phyloP scores from a whole-genome alignment of 2,888 invertebrate genomes.

The Mesoligia furuncula region DNA sequence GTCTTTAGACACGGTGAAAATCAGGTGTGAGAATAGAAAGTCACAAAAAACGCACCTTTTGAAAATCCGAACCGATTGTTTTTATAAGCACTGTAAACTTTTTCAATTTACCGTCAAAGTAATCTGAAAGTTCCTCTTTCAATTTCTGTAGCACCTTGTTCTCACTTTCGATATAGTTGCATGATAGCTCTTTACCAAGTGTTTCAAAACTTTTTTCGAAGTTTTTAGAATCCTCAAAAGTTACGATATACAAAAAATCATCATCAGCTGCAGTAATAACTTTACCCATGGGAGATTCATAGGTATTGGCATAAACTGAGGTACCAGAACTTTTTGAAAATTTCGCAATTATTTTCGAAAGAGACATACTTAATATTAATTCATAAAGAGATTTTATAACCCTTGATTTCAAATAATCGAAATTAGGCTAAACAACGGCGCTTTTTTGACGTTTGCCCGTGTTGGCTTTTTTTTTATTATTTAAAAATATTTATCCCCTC shows the following conservation, averaged over 20 bases:
- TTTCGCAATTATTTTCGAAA: slow-evolving; percentile 39
- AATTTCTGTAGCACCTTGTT: slow-evolving; percentile 75
- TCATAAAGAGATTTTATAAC: too few relatives aligned
- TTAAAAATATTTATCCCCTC: neutral
- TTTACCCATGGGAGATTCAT: slow-evolving; percentile 79
- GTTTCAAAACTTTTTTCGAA: slow-evolving; percentile 75
- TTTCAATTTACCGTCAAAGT: slow-evolving; percentile 79
- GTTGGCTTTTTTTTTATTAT: neutral
- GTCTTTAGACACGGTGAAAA: neutral
- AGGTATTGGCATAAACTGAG: slow-evolving; percentile 66
- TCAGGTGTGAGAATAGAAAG: neutral
- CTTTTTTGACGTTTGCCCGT: slow-evolving; percentile 1
- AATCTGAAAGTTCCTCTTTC: slow-evolving; percentile 74
- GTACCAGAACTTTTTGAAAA: slow-evolving; percentile 30
- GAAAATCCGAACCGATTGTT: slow-evolving; percentile 83
- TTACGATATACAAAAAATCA: slow-evolving; percentile 76
- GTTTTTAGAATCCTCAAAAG: slow-evolving; percentile 81
- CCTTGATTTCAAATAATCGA: too few relatives aligned
- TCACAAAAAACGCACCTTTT: slow-evolving; percentile 75
- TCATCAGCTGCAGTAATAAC: slow-evolving; percentile 80
- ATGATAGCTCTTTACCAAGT: slow-evolving; percentile 71
- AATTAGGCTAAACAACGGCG: neutral
- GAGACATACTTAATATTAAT: slow-evolving; percentile 13
- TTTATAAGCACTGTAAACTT: slow-evolving; percentile 82
- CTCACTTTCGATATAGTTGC: slow-evolving; percentile 73